These are phyloP conservation scores for Pseudomyrmex pallidus DNA, from an alignment of 1,140 invertebrate species.

Conservation along the genomic window DNA sequence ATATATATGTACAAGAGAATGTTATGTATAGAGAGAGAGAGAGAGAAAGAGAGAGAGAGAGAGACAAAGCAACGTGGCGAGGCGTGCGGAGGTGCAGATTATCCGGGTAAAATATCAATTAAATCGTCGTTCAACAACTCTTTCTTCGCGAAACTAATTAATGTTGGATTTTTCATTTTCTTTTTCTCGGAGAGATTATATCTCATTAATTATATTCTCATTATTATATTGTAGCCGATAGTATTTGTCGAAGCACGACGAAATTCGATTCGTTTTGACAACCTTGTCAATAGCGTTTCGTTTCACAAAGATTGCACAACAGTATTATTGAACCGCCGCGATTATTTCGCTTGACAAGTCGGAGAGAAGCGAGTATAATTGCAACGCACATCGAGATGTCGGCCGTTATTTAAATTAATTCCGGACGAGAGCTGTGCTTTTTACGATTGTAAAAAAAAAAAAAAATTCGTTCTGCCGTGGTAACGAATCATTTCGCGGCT, in stretches of 20 bases:
- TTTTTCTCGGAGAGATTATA: constrained; percentile 41
- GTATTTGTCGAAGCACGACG: background rate
- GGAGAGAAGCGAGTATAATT: background rate
- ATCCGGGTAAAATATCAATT: no score
- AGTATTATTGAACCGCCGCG: background rate
- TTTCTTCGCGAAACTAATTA: background rate
- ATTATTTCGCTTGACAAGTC: background rate
- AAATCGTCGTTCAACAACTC: constrained; percentile 4
- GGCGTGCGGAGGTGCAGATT: no score
- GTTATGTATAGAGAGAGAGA: constrained; percentile 67
- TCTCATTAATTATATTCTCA: constrained; percentile 26
- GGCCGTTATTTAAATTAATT: constrained; percentile 13
- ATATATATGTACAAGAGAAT: constrained; percentile 70
- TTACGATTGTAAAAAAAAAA: background rate
- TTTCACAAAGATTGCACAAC: no score
- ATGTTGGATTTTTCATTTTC: constrained; percentile 20
- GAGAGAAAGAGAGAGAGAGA: constrained; percentile 49
- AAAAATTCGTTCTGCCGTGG: constrained; percentile 27
- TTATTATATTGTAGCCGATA: constrained; percentile 7
- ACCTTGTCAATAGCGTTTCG: background rate
- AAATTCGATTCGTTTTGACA: background rate
- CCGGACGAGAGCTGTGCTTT: background rate
- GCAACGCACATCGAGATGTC: background rate
- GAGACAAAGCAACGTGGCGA: constrained; percentile 43
- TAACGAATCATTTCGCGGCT: constrained; percentile 26